A percentile compares a stretch with the other conserved stretches of the same genome.
phyloP scores from a whole-genome alignment of 2,888 invertebrate genomes.

The Sympetrum striolatum region DNA sequence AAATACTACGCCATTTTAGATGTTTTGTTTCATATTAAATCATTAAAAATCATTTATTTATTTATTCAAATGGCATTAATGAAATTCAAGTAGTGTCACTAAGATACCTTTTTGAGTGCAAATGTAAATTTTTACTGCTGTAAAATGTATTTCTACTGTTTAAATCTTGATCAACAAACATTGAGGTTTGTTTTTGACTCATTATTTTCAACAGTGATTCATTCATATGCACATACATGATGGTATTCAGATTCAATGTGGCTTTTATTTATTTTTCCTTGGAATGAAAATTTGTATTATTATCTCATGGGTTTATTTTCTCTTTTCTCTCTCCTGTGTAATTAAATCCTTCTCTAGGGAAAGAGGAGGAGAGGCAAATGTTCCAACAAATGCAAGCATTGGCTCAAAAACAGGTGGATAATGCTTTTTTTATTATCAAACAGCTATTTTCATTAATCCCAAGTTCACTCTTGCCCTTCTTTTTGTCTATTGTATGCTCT shows the following conservation, averaged over 20 bases:
- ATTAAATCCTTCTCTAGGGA: constrained; percentile 67
- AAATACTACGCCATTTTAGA: no score
- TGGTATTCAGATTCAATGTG: background rate
- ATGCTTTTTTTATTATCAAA: constrained; percentile 51
- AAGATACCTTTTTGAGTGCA: no score
- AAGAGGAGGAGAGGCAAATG: constrained; percentile 95
- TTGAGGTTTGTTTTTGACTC: no score
- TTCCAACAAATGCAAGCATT: constrained; percentile 96
- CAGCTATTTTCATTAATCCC: constrained; percentile 21
- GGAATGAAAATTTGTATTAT: background rate
- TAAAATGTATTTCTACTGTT: no score
- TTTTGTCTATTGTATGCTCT: constrained; percentile 47
- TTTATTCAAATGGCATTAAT: no score
- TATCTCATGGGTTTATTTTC: background rate
- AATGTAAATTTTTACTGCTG: no score
- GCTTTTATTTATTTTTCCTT: background rate
- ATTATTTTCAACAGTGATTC: no score
- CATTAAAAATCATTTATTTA: no score
- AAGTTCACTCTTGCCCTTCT: constrained; percentile 46
- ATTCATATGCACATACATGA: no score
- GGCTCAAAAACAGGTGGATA: constrained; percentile 93
- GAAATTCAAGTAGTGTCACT: no score
- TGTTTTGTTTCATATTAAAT: no score
- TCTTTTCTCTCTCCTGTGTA: background rate
- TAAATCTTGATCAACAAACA: no score